Conservation (phyloP, 2,797 vertebrate species). For the Fistularia tabacaria region DNA sequence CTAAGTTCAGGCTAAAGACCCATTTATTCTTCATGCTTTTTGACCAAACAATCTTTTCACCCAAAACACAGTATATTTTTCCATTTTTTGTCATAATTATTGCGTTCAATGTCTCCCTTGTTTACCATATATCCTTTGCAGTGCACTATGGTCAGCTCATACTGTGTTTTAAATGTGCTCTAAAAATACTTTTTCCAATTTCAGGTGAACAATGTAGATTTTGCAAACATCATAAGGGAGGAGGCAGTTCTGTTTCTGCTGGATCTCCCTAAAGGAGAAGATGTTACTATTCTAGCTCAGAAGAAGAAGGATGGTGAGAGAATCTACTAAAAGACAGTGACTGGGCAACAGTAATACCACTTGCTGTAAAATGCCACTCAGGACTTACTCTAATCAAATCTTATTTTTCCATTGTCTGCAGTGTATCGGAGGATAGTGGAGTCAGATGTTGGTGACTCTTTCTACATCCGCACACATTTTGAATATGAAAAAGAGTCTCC, state of each 20-base stretch:
- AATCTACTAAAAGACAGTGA: not conserved
- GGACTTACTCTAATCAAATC: not conserved
- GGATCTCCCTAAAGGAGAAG: slow-evolving; percentile 94
- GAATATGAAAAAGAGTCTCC: slow-evolving; percentile 99
- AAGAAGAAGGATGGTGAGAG: slow-evolving; percentile 95
- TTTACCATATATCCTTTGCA: not conserved
- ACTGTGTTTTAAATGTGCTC: not conserved
- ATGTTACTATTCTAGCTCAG: slow-evolving; percentile 96
- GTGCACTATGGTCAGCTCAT: not conserved
- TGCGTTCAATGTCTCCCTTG: too few relatives aligned
- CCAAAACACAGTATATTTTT: too few relatives aligned
- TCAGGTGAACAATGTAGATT: slow-evolving; percentile 93
- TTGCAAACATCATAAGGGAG: slow-evolving; percentile 97
- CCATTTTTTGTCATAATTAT: too few relatives aligned
- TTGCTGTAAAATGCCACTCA: not conserved
- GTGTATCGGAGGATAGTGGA: slow-evolving; percentile 97
- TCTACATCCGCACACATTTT: slow-evolving; percentile 98
- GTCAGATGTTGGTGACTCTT: slow-evolving; percentile 96
- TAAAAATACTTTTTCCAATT: slow-evolving; percentile 3
- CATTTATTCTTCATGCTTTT: too few relatives aligned
- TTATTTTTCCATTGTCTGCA: slow-evolving; percentile 45
- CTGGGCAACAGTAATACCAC: not conserved
- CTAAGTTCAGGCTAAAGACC: too few relatives aligned
- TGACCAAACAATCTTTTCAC: too few relatives aligned
- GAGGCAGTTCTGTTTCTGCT: slow-evolving; percentile 95